phyloP scores from a whole-genome alignment of 2,797 vertebrate genomes.

The Oreochromis mossambicus region DNA sequence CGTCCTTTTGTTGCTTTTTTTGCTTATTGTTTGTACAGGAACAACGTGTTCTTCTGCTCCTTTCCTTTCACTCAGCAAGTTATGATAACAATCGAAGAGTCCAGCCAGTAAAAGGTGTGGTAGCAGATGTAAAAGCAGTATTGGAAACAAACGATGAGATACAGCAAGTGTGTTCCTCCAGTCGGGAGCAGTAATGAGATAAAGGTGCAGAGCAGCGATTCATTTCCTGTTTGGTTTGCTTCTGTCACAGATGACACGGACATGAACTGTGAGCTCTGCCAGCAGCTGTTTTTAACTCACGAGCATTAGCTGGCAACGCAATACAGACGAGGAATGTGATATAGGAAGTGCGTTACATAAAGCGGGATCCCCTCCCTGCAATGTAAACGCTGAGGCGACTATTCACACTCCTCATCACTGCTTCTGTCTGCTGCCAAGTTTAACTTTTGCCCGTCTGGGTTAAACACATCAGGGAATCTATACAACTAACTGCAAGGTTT shows the following conservation, averaged over 20 bases:
- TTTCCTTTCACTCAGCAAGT: background rate
- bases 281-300: conserved; percentile 36
- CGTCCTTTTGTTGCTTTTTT: background rate
- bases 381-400: conserved; percentile 31
- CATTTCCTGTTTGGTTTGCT: background rate
- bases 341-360: conserved; percentile 61
- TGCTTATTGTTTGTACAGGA: background rate
- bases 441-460: background rate
- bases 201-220: background rate
- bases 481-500: background rate
- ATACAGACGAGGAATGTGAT: conserved; percentile 39
- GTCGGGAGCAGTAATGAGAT: background rate
- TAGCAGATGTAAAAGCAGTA: background rate
- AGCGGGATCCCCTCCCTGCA: conserved; percentile 29
- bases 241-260: background rate
- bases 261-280: conserved; percentile 8
- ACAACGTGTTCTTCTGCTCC: background rate
- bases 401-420: background rate
- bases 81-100: fast-evolving
- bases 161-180: background rate
- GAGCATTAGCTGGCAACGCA: conserved; percentile 33
- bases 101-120: background rate
- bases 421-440: background rate
- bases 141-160: background rate
- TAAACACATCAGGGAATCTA: background rate